Base-by-base conservation (phyloP, 2,888 invertebrate genomes). In the Eristalis tenax region DNA sequence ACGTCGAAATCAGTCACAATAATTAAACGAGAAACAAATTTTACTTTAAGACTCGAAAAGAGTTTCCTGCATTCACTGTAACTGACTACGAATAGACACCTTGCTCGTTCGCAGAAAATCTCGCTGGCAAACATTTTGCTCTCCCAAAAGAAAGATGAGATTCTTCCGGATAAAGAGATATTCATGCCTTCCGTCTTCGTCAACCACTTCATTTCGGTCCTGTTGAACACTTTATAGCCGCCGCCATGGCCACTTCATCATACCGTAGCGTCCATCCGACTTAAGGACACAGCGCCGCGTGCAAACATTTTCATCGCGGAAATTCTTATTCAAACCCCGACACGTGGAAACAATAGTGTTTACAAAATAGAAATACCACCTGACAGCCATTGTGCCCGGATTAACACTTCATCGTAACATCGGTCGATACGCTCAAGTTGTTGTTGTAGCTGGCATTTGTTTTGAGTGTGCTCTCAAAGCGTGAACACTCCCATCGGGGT, bases 261-360 rank as follows among this genome's bases (percentile, higher is more conserved):
- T 18, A 1, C 18, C 50, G 1, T 18, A 18, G n/a, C 18, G 66
- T 73, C 64, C 73, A 64, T 68, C 71, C 28, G 57, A 56, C 32
- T 61, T 40, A 63, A 66, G 61, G 6, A n/a, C 50, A 50, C 50
- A 50, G 6, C 15, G 43, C 18, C 15, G 23, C 22, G 57, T 23
- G 57, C 57, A 10, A 22, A 43, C 71, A 43, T 40, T 71, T 57
- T 23, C 59, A n/a, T 59, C 15, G 56, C 69, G 26, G 57, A 65
- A 59, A 40, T 70, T 70, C 64, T 61, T 66, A 75, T 86, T 43
- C 78, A 82, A 82, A 82, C 82, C 75, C 71, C 73, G 86, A 70
- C 82, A 82, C 86, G 82, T 82, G 86, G 66, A 79, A 66, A 86
- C 78, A 86, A 81, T 82, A 74, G 77, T 75, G 74, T 82, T 86